Conservation (phyloP, 2,888 invertebrate genomes). For the Tenthredo mesomela region DNA sequence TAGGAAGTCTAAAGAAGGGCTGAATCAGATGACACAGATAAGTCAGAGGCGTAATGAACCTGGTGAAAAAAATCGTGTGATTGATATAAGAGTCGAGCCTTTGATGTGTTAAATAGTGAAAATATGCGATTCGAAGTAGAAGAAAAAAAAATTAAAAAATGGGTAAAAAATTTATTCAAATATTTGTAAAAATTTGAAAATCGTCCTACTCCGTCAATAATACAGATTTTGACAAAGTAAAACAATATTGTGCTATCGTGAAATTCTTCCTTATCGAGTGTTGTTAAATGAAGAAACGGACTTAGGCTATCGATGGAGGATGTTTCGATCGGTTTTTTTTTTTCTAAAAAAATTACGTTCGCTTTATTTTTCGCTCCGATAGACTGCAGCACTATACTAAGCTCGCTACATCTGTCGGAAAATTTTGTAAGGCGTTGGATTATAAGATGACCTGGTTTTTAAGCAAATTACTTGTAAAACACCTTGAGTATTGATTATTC, state of each 20-base stretch:
- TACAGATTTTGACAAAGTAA: background rate
- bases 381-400: constrained; percentile 36
- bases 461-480: constrained; percentile 53
- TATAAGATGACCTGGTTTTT: constrained; percentile 55
- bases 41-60: background rate
- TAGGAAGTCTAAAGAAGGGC: background rate
- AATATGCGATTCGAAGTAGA: background rate
- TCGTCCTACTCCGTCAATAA: constrained; percentile 7
- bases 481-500: constrained; percentile 52
- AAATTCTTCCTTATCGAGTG: constrained; percentile 23
- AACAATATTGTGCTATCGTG: background rate
- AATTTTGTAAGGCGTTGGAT: constrained; percentile 10
- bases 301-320: constrained; percentile 19
- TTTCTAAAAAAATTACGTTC: background rate
- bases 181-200: background rate
- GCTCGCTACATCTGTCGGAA: background rate
- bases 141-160: background rate
- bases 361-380: background rate
- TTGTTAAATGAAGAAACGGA: background rate
- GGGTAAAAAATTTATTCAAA: background rate
- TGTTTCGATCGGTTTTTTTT: background rate
- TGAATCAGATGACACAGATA: background rate
- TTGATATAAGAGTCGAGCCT: background rate
- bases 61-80: background rate
- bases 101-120: background rate